These are phyloP conservation scores for Palythoa caribaeorum DNA, from an alignment of 92 coral and sea anemone species.

Conservation along the genomic window DNA sequence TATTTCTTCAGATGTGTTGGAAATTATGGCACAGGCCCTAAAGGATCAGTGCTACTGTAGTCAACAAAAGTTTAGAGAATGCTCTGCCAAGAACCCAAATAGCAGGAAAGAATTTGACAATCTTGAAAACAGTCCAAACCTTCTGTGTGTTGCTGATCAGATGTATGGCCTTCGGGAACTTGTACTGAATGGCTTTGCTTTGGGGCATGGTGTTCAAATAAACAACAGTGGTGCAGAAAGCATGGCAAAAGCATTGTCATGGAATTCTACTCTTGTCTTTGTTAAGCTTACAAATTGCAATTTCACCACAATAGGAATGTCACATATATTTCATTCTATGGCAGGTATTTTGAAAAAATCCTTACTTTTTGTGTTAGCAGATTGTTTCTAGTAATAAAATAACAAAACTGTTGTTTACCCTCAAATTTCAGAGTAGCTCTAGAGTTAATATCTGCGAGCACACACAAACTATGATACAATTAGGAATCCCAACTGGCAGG, in stretches of 20 bases:
- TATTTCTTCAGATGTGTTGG: background rate
- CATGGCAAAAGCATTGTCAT: conserved; percentile 31
- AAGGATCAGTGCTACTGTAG: conserved; percentile 8
- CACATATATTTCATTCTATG: conserved; percentile 35
- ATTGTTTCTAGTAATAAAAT: too few species aligned
- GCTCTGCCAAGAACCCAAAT: background rate
- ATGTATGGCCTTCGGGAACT: conserved; percentile 38
- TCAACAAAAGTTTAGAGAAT: background rate
- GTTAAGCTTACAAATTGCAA: background rate
- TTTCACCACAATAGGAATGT: conserved; percentile 20
- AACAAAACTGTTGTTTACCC: too few species aligned
- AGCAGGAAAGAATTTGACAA: background rate
- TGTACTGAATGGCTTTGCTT: background rate
- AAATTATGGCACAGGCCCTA: background rate
- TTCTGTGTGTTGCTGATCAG: too few species aligned
- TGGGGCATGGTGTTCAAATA: background rate
- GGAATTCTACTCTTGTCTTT: conserved; percentile 23
- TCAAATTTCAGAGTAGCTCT: too few species aligned
- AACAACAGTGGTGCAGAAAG: background rate
- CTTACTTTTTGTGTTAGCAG: too few species aligned
- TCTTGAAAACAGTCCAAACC: background rate
- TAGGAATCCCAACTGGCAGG: too few species aligned
- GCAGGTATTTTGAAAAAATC: conserved; percentile 11
- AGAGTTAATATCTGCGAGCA: too few species aligned
- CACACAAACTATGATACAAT: too few species aligned